These are phyloP conservation scores for Rhineura floridana DNA, from an alignment of 2,113 vertebrate genomes.

Conservation along the genomic window DNA sequence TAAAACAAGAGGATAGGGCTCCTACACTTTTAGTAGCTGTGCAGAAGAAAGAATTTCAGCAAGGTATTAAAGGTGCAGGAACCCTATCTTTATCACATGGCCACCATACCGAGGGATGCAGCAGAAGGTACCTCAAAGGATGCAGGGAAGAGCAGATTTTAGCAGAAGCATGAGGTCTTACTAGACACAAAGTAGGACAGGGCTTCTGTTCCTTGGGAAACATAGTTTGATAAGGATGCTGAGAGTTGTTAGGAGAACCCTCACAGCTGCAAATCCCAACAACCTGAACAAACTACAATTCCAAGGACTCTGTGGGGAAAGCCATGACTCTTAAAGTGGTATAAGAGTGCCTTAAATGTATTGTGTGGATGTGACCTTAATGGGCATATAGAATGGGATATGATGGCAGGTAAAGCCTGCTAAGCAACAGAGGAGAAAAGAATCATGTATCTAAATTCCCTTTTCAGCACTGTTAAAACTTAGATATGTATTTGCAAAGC, in stretches of 20 bases:
- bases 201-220: not conserved
- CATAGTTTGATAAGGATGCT: no score
- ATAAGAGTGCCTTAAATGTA: no score
- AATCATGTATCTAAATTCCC: not conserved
- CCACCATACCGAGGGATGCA: not conserved
- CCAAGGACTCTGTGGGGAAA: no score
- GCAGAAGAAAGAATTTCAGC: not conserved
- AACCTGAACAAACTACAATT: no score
- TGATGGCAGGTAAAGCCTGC: not conserved
- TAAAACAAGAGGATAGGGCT: not conserved
- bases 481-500: not conserved
- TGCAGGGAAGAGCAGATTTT: not conserved
- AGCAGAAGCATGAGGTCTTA: not conserved
- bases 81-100: not conserved
- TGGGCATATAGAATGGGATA: not conserved
- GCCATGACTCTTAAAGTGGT: no score
- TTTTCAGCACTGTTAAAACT: not conserved
- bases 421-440: not conserved
- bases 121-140: not conserved
- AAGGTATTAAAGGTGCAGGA: not conserved
- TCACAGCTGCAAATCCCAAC: no score
- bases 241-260: no score
- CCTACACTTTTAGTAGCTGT: not conserved
- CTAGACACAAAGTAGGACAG: not conserved
- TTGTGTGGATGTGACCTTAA: no score